Conservation (phyloP, 2,888 invertebrate species). For the Plusia festucae region DNA sequence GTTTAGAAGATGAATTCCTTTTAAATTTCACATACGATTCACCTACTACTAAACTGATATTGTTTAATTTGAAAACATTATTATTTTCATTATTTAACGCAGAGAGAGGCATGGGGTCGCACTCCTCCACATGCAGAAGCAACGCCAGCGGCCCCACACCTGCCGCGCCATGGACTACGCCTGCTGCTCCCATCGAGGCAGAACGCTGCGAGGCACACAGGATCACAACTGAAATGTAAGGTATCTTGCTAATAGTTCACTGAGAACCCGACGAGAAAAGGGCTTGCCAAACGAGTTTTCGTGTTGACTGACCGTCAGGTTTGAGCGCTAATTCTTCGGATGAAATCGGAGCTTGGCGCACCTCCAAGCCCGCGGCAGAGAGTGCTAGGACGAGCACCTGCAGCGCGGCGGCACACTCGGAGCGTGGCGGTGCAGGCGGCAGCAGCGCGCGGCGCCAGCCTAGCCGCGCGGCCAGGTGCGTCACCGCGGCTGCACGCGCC, state of each 20-base stretch:
- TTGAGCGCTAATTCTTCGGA: conserved; percentile 43
- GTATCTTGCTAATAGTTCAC: neutral
- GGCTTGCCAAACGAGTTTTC: neutral
- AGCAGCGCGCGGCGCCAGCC: conserved; percentile 71
- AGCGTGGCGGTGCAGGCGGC: conserved; percentile 55
- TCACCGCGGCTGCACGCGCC: conserved; percentile 66
- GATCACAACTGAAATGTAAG: conserved; percentile 64
- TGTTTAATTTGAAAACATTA: conserved; percentile 53
- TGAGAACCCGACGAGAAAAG: neutral
- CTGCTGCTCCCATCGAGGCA: conserved; percentile 24
- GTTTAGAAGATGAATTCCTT: conserved; percentile 18
- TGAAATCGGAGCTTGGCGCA: conserved; percentile 52
- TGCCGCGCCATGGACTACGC: conserved; percentile 22
- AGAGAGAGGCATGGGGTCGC: conserved; percentile 17
- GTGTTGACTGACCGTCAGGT: conserved; percentile 65
- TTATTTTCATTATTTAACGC: conserved; percentile 27
- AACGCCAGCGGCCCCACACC: conserved; percentile 38
- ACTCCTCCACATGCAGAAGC: conserved; percentile 59
- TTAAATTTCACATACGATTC: conserved; percentile 37
- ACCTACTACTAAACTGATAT: conserved; percentile 63
- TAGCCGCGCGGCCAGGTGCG: conserved; percentile 62
- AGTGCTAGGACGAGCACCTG: conserved; percentile 61
- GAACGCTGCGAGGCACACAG: conserved; percentile 61
- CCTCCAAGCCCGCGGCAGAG: conserved; percentile 61
- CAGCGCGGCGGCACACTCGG: conserved; percentile 64